Base-by-base conservation (phyloP, 1,140 invertebrate species). In the Ceratosolen solmsi region DNA sequence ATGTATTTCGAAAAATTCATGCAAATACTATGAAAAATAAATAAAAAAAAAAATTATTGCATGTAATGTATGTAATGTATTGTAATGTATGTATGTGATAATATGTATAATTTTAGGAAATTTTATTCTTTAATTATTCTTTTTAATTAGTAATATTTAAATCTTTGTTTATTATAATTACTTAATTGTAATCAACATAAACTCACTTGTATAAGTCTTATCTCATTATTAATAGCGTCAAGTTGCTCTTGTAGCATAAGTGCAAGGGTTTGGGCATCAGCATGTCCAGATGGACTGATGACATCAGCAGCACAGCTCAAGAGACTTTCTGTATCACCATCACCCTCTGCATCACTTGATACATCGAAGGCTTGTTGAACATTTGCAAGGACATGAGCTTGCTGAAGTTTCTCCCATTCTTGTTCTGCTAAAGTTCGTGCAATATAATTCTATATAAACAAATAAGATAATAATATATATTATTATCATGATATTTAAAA, bases 191-290 rank as follows among this genome's bases (percentile, higher is more conserved):
- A 46, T 7, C 13, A 46, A 5, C 41, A 46, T 5, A 46, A n/a
- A 22, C 27, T 15, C 86, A 94, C 93, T 94, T 94, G 91, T 81
- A 92, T 91, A 63, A 91, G 84, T 79, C 90, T 89, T 85, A 99
- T 99, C 93, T 99, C 99, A 89, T 99, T 99, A 92, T 99, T 99
- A 87, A 99, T 99, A 84, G 99, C 99, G 92, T 99, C 98, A 68
- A 99, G 92, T 91, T 99, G 98, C 90, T 99, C 98, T 92, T 99
- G 99, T 82, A 99, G 93, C 97, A 99, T 99, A 86, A 99, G 94
- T 33, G 99, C 99, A 79, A 99, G 92, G 0, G 98, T 98, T 90
- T 99, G 98, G 41, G 99, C 98, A 91, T 99, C 98, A 9, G 97
- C 97, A 88, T 97, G 96, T 5, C 95, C 94, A 1, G 94, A 95